Conservation (phyloP, 2,113 vertebrate species). For the Paramisgurnus dabryanus region DNA sequence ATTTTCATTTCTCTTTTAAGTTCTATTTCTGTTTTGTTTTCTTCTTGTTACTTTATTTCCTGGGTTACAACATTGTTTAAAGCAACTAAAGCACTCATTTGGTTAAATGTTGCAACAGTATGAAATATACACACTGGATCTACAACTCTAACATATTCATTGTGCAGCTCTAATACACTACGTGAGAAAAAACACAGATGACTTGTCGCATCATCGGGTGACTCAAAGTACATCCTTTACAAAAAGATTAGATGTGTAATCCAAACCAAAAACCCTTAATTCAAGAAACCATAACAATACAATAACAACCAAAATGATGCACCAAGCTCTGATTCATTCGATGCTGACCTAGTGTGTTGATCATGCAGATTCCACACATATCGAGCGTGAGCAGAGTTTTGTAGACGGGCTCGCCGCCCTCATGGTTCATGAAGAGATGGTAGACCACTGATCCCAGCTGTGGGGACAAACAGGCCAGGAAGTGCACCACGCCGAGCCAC, state of each 20-base stretch:
- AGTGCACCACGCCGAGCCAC: constrained; percentile 88
- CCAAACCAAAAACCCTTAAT: neutral
- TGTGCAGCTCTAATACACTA: neutral
- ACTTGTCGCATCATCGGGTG: neutral
- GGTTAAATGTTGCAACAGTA: neutral
- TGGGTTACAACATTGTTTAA: neutral
- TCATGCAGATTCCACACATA: constrained; percentile 92
- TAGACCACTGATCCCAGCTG: constrained; percentile 90
- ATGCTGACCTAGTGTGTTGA: constrained; percentile 87
- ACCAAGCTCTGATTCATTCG: neutral
- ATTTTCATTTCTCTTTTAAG: too few species aligned
- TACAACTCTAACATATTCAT: neutral
- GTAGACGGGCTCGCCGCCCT: constrained; percentile 85
- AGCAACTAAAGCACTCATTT: neutral
- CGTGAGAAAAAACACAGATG: neutral
- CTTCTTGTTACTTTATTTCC: neutral
- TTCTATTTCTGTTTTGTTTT: neutral
- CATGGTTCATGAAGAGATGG: constrained; percentile 94
- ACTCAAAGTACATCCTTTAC: neutral
- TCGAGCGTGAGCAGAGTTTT: constrained; percentile 88
- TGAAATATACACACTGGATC: neutral
- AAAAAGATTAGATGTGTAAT: constrained; percentile 19
- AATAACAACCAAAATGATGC: neutral
- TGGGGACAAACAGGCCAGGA: constrained; percentile 87
- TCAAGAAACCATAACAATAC: neutral